Conservation (phyloP, 1,140 invertebrate species). For the Calephelis virginiensis region DNA sequence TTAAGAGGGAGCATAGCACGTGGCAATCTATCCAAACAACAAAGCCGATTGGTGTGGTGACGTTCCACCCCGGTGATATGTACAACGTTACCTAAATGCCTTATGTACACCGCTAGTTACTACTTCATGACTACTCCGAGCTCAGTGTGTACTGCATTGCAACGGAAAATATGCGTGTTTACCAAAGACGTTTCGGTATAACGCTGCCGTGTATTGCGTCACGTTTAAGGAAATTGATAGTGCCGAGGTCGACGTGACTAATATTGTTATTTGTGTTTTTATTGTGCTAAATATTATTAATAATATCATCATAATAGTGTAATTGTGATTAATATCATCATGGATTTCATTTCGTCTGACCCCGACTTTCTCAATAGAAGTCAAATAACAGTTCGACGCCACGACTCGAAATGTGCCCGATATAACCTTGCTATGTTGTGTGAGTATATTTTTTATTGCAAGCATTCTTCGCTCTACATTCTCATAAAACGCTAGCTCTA, state of each 20-base stretch:
- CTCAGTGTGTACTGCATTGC: constrained; percentile 78
- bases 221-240: constrained; percentile 76
- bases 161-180: constrained; percentile 79
- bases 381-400: constrained; percentile 67
- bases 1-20: constrained; percentile 66
- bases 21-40: constrained; percentile 75
- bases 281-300: constrained; percentile 45
- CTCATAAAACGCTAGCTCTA: background rate
- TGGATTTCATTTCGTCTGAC: constrained; percentile 62
- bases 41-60: constrained; percentile 76
- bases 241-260: constrained; percentile 76
- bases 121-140: constrained; percentile 78
- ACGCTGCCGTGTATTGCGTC: constrained; percentile 77
- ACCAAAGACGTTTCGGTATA: constrained; percentile 77
- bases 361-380: constrained; percentile 62
- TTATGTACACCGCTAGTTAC: constrained; percentile 78
- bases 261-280: constrained; percentile 62
- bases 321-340: constrained; percentile 49
- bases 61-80: constrained; percentile 76
- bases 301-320: constrained; percentile 37
- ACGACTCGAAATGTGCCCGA: constrained; percentile 62
- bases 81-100: constrained; percentile 77
- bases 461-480: constrained; percentile 5
- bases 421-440: constrained; percentile 71
- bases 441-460: constrained; percentile 66